These are phyloP conservation scores for Hydrolagus colliei DNA, from an alignment of 2,797 vertebrate genomes.

Conservation along the genomic window DNA sequence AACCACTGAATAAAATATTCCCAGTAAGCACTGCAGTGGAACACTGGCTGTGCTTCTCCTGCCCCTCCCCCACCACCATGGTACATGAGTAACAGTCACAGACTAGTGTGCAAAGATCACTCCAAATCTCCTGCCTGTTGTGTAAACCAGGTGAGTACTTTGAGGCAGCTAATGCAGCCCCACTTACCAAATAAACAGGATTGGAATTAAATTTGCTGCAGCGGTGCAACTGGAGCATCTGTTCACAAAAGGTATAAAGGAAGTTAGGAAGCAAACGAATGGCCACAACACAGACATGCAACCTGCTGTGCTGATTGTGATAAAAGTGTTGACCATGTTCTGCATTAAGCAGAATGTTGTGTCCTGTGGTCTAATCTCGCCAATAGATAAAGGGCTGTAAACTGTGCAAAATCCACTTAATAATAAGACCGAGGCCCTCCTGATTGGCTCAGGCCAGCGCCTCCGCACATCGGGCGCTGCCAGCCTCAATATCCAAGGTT, in stretches of 20 bases:
- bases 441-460: too few relatives aligned
- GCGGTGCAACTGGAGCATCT: not conserved
- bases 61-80: too few relatives aligned
- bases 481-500: too few relatives aligned
- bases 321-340: not conserved
- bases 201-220: not conserved
- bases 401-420: not conserved
- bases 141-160: not conserved
- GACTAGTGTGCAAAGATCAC: too few relatives aligned
- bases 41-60: too few relatives aligned
- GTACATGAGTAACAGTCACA: too few relatives aligned
- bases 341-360: not conserved
- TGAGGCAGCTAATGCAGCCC: not conserved
- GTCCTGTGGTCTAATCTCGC: not conserved
- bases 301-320: conserved; percentile 8
- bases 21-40: too few relatives aligned
- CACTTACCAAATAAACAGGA: not conserved
- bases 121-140: not conserved
- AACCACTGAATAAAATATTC: too few relatives aligned
- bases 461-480: too few relatives aligned
- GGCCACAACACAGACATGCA: too few relatives aligned
- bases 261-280: not conserved
- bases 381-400: conserved; percentile 1
- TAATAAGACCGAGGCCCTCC: too few relatives aligned
- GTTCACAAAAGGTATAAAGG: not conserved